Conservation (phyloP, 1,140 invertebrate genomes). For the Phymastichus coffea region DNA sequence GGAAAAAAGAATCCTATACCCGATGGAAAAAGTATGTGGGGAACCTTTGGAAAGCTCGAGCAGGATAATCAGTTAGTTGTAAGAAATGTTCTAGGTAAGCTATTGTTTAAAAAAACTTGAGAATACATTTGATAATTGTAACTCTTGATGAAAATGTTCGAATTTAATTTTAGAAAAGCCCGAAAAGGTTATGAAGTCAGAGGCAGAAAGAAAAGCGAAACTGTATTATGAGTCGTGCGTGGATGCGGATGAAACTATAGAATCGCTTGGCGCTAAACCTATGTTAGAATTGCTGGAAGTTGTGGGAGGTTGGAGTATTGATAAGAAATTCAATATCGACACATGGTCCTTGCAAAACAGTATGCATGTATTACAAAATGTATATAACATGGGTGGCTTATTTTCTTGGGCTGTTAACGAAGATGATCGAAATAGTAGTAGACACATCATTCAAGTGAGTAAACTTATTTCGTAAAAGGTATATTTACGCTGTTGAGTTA, state of each 20-base stretch:
- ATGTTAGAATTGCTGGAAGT: slow-evolving; percentile 73
- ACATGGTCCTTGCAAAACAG: slow-evolving; percentile 76
- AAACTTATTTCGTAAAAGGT: neutral
- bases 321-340: slow-evolving; percentile 61
- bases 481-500: neutral
- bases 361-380: slow-evolving; percentile 80
- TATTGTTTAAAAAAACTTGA: too few relatives aligned
- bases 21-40: slow-evolving; percentile 89
- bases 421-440: slow-evolving; percentile 88
- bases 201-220: slow-evolving; percentile 86
- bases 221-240: slow-evolving; percentile 91
- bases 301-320: slow-evolving; percentile 78
- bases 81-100: slow-evolving; percentile 80
- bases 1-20: slow-evolving; percentile 89
- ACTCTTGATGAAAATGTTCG: too few relatives aligned
- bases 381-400: slow-evolving; percentile 83
- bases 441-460: slow-evolving; percentile 81
- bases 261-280: slow-evolving; percentile 77
- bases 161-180: slow-evolving; percentile 59
- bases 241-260: slow-evolving; percentile 89
- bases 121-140: too few relatives aligned
- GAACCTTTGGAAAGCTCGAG: slow-evolving; percentile 91
- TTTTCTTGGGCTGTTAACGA: slow-evolving; percentile 91
- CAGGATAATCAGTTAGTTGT: slow-evolving; percentile 91
- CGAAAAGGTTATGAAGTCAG: slow-evolving; percentile 64